A percentile compares a stretch with the other conserved stretches of the same genome.
These are phyloP conservation scores for Sinocyclocheilus grahami DNA, from an alignment of 2,113 vertebrate species.

Conservation along the genomic window DNA sequence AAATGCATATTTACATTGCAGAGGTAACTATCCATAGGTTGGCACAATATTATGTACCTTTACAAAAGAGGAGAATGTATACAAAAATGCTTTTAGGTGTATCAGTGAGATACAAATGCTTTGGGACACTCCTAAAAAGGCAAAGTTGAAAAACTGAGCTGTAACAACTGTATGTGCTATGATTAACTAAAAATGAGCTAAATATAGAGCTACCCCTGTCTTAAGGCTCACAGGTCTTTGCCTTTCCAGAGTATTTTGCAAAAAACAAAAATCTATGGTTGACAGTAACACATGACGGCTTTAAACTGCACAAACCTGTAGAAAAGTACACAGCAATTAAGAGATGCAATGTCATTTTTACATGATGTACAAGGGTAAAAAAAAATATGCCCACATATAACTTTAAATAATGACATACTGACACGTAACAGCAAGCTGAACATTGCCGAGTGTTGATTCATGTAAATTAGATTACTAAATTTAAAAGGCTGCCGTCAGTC, in stretches of 20 bases:
- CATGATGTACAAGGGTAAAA: slow-evolving; percentile 37
- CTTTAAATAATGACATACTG: slow-evolving; percentile 39
- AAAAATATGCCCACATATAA: slow-evolving; percentile 8
- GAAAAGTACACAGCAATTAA: slow-evolving; percentile 30
- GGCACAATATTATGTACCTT: slow-evolving; percentile 63
- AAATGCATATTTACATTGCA: slow-evolving; percentile 78
- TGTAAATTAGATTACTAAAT: slow-evolving; percentile 29
- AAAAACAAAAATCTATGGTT: not conserved
- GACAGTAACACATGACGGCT: not conserved
- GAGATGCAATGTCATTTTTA: slow-evolving; percentile 35
- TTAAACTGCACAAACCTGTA: slow-evolving; percentile 32
- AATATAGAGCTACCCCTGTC: slow-evolving; percentile 34
- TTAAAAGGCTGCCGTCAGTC: slow-evolving; percentile 20
- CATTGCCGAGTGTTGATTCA: not conserved
- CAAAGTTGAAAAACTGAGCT: slow-evolving; percentile 23
- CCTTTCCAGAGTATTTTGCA: slow-evolving; percentile 7
- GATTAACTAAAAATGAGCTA: slow-evolving; percentile 21
- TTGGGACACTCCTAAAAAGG: slow-evolving; percentile 29
- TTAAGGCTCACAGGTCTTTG: slow-evolving; percentile 31
- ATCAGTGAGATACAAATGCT: slow-evolving; percentile 31
- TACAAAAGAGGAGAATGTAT: slow-evolving; percentile 61
- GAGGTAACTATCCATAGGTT: slow-evolving; percentile 61
- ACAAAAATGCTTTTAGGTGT: slow-evolving; percentile 52
- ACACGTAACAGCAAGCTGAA: slow-evolving; percentile 16
- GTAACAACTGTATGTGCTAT: not conserved